Conservation (phyloP, 1,140 invertebrate species). For the Drosophila oshimai region DNA sequence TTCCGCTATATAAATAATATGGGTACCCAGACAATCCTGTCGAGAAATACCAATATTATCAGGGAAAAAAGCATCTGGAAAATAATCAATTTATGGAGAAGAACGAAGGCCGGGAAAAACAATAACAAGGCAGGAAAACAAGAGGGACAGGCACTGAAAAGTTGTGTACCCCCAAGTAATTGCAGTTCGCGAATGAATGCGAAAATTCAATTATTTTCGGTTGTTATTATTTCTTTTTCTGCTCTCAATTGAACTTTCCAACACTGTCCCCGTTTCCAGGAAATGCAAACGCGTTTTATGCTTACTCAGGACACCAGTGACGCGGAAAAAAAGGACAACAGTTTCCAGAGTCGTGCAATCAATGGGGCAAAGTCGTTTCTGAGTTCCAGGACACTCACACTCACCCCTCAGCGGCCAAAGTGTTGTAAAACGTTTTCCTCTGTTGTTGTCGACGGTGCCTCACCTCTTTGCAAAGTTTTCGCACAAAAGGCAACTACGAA, state of each 20-base stretch:
- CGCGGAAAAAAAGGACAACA: constrained; percentile 12
- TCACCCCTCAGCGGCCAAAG: constrained; percentile 32
- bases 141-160: constrained; percentile 1
- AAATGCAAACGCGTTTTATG: constrained; percentile 42
- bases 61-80: not conserved
- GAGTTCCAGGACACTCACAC: constrained; percentile 1
- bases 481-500: constrained; percentile 70
- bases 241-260: constrained; percentile 39
- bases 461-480: constrained; percentile 57
- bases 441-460: constrained; percentile 18
- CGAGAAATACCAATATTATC: constrained; percentile 1
- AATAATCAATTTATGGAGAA: constrained; percentile 9
- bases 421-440: constrained; percentile 60
- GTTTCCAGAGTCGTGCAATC: constrained; percentile 55
- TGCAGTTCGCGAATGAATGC: constrained; percentile 61
- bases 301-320: not conserved
- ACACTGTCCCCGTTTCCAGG: constrained; percentile 7
- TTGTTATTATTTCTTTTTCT: constrained; percentile 43
- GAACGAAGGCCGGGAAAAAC: constrained; percentile 1
- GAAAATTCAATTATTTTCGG: constrained; percentile 73
- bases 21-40: constrained; percentile 1
- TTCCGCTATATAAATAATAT: constrained; percentile 4
- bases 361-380: constrained; percentile 40
- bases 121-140: constrained; percentile 2
- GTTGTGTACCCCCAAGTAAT: constrained; percentile 41